phyloP scores from a whole-genome alignment of 2,113 vertebrate genomes.

The Eulacestoma nigropectus region DNA sequence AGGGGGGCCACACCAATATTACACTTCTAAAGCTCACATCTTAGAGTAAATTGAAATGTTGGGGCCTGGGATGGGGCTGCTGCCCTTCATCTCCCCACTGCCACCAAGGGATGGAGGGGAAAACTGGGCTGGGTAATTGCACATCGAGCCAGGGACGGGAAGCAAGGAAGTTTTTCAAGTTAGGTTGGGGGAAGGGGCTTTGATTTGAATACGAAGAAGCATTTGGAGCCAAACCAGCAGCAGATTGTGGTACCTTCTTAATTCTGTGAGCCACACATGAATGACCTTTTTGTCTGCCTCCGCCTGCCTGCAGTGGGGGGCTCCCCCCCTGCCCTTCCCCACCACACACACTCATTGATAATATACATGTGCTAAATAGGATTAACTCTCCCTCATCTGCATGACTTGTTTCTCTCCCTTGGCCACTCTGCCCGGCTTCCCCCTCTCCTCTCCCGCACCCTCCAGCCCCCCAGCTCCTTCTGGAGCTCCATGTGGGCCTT shows the following conservation, averaged over 20 bases:
- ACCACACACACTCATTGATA: conserved; percentile 64
- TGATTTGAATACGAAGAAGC: conserved; percentile 52
- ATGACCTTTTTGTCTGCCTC: conserved; percentile 61
- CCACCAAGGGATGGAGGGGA: not conserved
- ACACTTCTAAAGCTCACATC: not conserved
- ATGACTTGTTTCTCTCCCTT: conserved; percentile 42
- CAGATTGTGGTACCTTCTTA: conserved; percentile 55
- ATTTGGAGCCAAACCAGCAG: conserved; percentile 58
- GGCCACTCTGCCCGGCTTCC: not conserved
- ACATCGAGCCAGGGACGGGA: not conserved
- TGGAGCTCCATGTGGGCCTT: conserved; percentile 56
- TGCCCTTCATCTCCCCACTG: not conserved
- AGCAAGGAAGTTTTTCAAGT: not conserved
- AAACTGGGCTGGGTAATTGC: accelerated
- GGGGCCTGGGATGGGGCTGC: not conserved
- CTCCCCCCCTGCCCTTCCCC: conserved; percentile 30
- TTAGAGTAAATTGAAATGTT: not conserved
- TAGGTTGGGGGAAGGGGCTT: conserved; percentile 19
- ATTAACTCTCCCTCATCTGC: conserved; percentile 69
- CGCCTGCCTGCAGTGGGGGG: conserved; percentile 31
- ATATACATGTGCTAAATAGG: conserved; percentile 77
- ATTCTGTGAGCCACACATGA: conserved; percentile 53
- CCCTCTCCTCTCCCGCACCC: not conserved
- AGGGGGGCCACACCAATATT: not conserved
- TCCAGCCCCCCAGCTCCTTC: conserved; percentile 55